These are phyloP conservation scores for Euplexia lucipara DNA, from an alignment of 2,888 invertebrate species.

Conservation along the genomic window DNA sequence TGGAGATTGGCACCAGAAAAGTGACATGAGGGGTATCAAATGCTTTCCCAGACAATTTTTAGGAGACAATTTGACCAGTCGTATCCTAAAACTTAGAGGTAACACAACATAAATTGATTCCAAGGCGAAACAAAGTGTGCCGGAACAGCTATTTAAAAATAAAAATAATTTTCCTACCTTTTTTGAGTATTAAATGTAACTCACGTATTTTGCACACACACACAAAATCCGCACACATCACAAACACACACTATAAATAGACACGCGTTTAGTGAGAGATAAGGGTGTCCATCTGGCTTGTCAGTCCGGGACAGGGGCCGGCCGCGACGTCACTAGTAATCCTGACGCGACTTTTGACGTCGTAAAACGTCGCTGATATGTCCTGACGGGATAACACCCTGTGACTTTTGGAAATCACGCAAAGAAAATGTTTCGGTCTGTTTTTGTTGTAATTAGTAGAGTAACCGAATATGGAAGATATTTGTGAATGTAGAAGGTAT, in stretches of 20 bases:
- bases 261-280: constrained; percentile 67
- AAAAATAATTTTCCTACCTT: too few species aligned
- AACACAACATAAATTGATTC: too few species aligned
- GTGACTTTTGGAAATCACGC: constrained; percentile 64
- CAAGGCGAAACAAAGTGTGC: too few species aligned
- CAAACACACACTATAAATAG: constrained; percentile 54
- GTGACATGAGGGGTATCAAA: too few species aligned
- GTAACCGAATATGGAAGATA: neutral
- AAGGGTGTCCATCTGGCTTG: constrained; percentile 70
- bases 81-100: too few species aligned
- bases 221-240: constrained; percentile 6
- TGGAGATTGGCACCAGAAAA: too few species aligned
- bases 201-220: constrained; percentile 2
- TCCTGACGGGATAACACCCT: constrained; percentile 68
- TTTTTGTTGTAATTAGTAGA: constrained; percentile 30
- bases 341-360: constrained; percentile 71
- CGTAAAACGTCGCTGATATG: constrained; percentile 69
- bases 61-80: too few species aligned
- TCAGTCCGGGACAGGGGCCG: constrained; percentile 67
- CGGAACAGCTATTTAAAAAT: too few species aligned
- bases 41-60: too few species aligned
- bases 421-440: constrained; percentile 62
- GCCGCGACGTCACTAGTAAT: constrained; percentile 68
- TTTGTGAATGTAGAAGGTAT: neutral
- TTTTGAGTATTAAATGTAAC: neutral